phyloP scores from a whole-genome alignment of 2,797 vertebrate species.

The Gymnocypris eckloni region DNA sequence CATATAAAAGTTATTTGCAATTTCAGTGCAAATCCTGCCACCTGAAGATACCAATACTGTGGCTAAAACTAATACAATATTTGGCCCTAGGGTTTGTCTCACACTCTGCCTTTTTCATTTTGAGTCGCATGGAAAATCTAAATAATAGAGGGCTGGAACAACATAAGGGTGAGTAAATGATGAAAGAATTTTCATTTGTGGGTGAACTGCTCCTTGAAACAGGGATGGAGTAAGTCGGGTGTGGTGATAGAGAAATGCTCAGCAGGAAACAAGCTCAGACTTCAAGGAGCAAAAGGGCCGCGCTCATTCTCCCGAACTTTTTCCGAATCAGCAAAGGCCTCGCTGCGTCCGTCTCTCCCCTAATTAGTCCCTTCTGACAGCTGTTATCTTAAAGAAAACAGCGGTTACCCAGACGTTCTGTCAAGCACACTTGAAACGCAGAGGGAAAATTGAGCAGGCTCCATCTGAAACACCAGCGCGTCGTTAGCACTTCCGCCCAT shows the following conservation, averaged over 20 bases:
- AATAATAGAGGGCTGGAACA: neutral
- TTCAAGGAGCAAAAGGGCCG: slow-evolving; percentile 35
- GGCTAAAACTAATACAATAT: neutral
- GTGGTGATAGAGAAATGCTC: slow-evolving; percentile 51
- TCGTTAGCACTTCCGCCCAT: slow-evolving; percentile 47
- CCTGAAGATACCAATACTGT: neutral
- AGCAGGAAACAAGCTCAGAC: slow-evolving; percentile 47
- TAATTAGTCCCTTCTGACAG: slow-evolving; percentile 75
- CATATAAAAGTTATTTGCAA: neutral
- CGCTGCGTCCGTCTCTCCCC: slow-evolving; percentile 46
- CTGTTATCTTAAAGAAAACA: slow-evolving; percentile 76
- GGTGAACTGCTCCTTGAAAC: slow-evolving; percentile 30
- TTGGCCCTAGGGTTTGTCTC: neutral
- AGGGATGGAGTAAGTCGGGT: slow-evolving; percentile 54
- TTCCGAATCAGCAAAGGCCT: slow-evolving; percentile 45
- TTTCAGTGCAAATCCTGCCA: neutral
- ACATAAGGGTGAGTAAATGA: slow-evolving; percentile 7
- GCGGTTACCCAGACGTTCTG: slow-evolving; percentile 67
- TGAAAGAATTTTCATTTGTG: slow-evolving; percentile 27
- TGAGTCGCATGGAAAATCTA: neutral
- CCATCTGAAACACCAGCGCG: slow-evolving; percentile 66
- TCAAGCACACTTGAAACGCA: slow-evolving; percentile 59
- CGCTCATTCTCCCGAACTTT: slow-evolving; percentile 1
- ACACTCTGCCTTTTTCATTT: neutral
- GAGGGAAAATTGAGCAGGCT: slow-evolving; percentile 63